Evolutionary conservation across 2,888 invertebrate species (phyloP).

Genomic region (Holacanthella duospinosa): DNA sequence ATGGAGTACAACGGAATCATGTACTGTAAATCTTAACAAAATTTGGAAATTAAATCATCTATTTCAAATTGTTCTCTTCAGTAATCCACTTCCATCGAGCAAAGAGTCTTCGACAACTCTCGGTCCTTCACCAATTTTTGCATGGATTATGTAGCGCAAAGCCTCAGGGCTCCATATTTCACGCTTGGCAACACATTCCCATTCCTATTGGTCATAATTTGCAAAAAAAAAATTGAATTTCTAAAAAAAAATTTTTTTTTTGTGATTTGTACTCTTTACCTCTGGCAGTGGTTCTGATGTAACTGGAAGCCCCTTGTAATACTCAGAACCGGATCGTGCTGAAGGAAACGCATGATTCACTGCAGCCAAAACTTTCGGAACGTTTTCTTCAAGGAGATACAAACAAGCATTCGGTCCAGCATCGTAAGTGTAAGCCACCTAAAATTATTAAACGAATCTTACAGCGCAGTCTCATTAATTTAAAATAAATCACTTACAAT

Average conservation of each 20-base stretch:
- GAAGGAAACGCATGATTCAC: slow-evolving; percentile 64
- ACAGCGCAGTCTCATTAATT: background rate
- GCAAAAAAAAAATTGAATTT: background rate
- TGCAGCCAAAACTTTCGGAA: slow-evolving; percentile 56
- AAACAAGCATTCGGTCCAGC: slow-evolving; percentile 95
- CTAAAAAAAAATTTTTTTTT: background rate
- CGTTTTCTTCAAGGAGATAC: slow-evolving; percentile 65
- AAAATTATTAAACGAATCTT: slow-evolving; percentile 30
- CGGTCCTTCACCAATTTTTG: slow-evolving; percentile 72
- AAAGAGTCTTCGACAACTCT: slow-evolving; percentile 40
- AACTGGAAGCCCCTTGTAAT: slow-evolving; percentile 50
- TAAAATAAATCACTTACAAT: slow-evolving; percentile 47
- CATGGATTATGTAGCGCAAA: slow-evolving; percentile 72
- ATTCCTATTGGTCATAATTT: slow-evolving; percentile 1
- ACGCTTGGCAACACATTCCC: slow-evolving; percentile 38
- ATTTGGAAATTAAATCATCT: too few relatives aligned
- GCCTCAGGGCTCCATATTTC: slow-evolving; percentile 47
- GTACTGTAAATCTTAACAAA: too few relatives aligned
- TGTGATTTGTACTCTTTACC: slow-evolving; percentile 10
- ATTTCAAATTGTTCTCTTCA: slow-evolving; percentile 9
- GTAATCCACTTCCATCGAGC: slow-evolving; percentile 16
- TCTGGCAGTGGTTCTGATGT: slow-evolving; percentile 38
- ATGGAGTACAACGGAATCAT: too few relatives aligned
- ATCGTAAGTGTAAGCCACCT: slow-evolving; percentile 94
- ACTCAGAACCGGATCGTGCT: slow-evolving; percentile 40